A percentile compares a stretch with the other conserved stretches of the same genome.
Conservation (phyloP, 1,140 invertebrate species). For the Lucilia cuprina region DNA sequence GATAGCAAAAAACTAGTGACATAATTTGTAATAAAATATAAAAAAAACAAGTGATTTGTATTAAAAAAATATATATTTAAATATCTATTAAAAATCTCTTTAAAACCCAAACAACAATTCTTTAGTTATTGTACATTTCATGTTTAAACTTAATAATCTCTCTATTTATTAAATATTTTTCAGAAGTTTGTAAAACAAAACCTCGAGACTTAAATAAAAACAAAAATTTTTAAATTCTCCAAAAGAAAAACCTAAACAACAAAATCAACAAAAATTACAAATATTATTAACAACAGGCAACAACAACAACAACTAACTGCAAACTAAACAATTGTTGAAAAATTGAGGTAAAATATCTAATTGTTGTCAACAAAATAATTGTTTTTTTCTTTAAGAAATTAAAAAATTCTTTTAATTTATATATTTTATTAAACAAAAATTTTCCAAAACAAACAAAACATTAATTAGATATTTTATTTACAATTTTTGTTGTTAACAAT, state of each 20-base stretch:
- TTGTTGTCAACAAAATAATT: conserved; percentile 23
- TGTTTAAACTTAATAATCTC: too few relatives aligned
- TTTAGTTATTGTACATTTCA: too few relatives aligned
- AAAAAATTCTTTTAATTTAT: background rate
- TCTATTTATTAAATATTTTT: too few relatives aligned
- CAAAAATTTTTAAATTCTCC: too few relatives aligned
- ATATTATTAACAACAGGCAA: background rate
- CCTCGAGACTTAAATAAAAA: too few relatives aligned
- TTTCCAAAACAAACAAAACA: background rate
- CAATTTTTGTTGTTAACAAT: background rate
- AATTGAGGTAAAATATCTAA: conserved; percentile 62
- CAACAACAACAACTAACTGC: background rate
- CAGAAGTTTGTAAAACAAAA: too few relatives aligned
- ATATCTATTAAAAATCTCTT: too few relatives aligned
- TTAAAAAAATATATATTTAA: too few relatives aligned
- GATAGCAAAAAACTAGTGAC: too few relatives aligned
- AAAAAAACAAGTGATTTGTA: too few relatives aligned
- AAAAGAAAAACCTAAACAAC: background rate
- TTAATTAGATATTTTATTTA: conserved; percentile 32
- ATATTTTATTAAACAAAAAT: background rate
- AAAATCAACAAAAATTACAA: background rate
- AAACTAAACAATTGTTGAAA: conserved; percentile 32
- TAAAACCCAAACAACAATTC: too few relatives aligned
- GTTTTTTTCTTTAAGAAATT: background rate
- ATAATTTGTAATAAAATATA: too few relatives aligned